A percentile compares a stretch with the other conserved stretches of the same genome.
Evolutionary conservation across 2,888 invertebrate genomes (phyloP).

Genomic region (Globia sparganii): DNA sequence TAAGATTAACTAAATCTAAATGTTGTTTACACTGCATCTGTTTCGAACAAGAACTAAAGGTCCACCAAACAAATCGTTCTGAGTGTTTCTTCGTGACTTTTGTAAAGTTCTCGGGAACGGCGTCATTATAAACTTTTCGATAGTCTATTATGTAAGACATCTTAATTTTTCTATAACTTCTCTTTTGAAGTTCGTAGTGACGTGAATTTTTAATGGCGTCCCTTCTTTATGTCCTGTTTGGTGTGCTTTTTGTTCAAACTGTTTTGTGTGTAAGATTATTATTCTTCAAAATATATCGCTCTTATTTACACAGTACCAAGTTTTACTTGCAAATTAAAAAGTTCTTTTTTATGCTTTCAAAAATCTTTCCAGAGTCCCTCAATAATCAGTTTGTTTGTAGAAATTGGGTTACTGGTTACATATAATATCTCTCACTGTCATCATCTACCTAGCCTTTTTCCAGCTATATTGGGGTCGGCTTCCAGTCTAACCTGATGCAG

Average conservation of each 20-base stretch:
- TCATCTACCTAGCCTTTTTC: no score
- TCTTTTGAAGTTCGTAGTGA: conserved; percentile 32
- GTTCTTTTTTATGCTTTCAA: background rate
- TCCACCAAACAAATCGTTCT: conserved; percentile 9
- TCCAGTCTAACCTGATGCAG: no score
- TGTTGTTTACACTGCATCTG: background rate
- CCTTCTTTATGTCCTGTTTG: conserved; percentile 17
- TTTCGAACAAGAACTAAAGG: background rate
- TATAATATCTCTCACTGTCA: background rate
- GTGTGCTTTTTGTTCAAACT: background rate
- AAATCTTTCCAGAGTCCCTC: background rate
- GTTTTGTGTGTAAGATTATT: background rate
- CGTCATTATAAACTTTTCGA: conserved; percentile 60
- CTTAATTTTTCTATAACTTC: conserved; percentile 36
- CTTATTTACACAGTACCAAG: background rate
- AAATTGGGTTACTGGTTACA: background rate
- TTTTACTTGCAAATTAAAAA: background rate
- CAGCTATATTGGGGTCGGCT: no score
- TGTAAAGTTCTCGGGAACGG: conserved; percentile 1
- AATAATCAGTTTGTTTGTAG: background rate
- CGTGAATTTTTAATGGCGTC: conserved; percentile 48
- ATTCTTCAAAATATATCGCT: background rate
- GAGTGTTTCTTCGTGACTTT: conserved; percentile 34
- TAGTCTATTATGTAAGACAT: conserved; percentile 30
- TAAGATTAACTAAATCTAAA: background rate